A percentile compares a stretch with the other conserved stretches of the same genome.
phyloP scores from a whole-genome alignment of 2,113 vertebrate species.

The Ptilorrhoa leucosticta region DNA sequence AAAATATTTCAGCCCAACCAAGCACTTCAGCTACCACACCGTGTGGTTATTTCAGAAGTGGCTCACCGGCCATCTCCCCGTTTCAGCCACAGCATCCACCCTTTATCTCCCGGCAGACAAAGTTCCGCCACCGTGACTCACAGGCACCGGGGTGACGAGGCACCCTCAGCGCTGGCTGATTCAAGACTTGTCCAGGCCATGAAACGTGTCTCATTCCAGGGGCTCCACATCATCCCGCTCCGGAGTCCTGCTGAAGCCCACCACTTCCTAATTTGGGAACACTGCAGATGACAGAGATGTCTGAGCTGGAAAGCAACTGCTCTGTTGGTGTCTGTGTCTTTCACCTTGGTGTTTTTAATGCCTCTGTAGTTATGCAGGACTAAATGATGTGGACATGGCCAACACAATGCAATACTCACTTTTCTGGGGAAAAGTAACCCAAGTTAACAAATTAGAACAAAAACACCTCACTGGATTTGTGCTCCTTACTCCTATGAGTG shows the following conservation, averaged over 20 bases:
- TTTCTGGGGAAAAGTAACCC: not conserved
- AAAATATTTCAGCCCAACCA: not conserved
- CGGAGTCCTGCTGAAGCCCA: not conserved
- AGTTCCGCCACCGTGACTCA: not conserved
- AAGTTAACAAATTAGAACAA: not conserved
- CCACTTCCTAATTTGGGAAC: conserved; percentile 26
- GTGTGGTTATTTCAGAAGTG: not conserved
- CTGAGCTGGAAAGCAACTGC: not conserved
- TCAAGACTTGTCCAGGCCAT: not conserved
- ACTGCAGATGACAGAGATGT: not conserved
- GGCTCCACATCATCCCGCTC: not conserved
- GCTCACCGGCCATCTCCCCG: not conserved
- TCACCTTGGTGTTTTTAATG: not conserved
- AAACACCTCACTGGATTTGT: not conserved
- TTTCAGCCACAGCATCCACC: not conserved
- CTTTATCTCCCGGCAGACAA: not conserved
- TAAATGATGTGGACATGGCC: not conserved
- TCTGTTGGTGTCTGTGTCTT: not conserved
- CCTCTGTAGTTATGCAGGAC: not conserved
- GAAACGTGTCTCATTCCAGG: conserved; percentile 1
- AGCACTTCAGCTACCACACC: not conserved
- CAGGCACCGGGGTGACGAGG: not conserved
- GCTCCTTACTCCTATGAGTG: not conserved
- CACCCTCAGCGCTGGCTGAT: not conserved
- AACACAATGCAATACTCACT: not conserved